Percentiles rank a stretch among this genome's conserved stretches.
Conservation (phyloP, 2,113 vertebrate genomes). For the Albula glossodonta region DNA sequence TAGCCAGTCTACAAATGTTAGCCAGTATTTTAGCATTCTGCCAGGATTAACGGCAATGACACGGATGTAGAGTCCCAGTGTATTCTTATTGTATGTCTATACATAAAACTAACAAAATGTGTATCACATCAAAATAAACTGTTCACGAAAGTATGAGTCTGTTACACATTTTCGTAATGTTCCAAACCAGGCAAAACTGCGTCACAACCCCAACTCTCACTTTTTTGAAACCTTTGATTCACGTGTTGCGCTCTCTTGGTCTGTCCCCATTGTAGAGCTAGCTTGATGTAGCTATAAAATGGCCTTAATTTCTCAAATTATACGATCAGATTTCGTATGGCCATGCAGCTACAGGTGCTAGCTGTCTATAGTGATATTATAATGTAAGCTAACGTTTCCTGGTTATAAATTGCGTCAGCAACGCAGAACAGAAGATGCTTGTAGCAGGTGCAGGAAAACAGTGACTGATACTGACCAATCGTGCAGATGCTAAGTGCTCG, state of each 20-base stretch:
- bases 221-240: not conserved
- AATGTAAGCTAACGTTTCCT: no score
- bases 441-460: no score
- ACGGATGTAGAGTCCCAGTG: not conserved
- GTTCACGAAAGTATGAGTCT: no score
- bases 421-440: no score
- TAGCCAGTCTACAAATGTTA: not conserved
- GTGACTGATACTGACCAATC: no score
- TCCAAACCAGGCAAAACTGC: not conserved
- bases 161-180: no score
- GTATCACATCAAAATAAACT: no score
- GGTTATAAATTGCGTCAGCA: no score
- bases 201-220: not conserved
- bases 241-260: not conserved
- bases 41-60: not conserved
- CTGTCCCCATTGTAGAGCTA: not conserved
- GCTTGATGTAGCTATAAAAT: not conserved
- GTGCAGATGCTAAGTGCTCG: no score
- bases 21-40: not conserved
- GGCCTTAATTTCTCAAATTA: not conserved
- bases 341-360: not conserved
- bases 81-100: not conserved
- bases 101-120: not conserved
- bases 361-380: not conserved
- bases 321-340: not conserved